A percentile compares a stretch with the other conserved stretches of the same genome.
Conservation (phyloP, 92 coral and sea anemone species). For the Parazoanthus darwini region DNA sequence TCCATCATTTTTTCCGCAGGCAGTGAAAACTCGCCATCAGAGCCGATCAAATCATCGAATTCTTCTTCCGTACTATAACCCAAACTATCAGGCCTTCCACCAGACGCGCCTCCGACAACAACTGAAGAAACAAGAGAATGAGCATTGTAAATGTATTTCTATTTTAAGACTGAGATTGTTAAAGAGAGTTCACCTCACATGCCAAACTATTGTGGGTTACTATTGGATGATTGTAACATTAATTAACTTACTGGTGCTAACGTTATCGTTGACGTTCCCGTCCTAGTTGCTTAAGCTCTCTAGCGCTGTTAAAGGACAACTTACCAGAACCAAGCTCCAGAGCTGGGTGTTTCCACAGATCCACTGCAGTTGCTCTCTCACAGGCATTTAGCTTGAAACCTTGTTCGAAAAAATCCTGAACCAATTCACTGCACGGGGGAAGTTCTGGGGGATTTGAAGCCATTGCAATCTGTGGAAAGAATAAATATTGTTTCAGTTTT, state of each 20-base stretch:
- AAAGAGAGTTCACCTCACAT: too few species aligned
- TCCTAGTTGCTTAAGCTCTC: too few species aligned
- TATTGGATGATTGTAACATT: not conserved
- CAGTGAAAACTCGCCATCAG: not conserved
- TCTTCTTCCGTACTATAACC: not conserved
- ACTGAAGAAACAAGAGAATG: not conserved
- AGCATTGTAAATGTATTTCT: not conserved
- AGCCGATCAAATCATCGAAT: not conserved
- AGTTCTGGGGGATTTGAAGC: conserved; percentile 63
- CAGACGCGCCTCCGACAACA: not conserved
- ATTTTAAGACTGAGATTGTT: not conserved
- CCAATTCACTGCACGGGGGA: conserved; percentile 63
- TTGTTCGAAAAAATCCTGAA: conserved; percentile 54
- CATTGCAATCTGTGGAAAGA: conserved; percentile 64
- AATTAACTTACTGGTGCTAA: too few species aligned
- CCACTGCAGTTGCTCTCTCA: conserved; percentile 60
- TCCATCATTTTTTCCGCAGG: not conserved
- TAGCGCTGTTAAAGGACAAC: not conserved
- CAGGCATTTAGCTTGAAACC: conserved; percentile 61
- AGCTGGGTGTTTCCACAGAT: conserved; percentile 54
- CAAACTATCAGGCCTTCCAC: too few species aligned
- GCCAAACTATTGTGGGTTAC: not conserved
- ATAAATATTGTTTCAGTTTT: not conserved
- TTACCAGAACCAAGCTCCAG: conserved; percentile 56
- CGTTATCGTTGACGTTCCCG: too few species aligned